phyloP scores from a whole-genome alignment of 2,888 invertebrate species.

The Branchipolynoe longqiensis region DNA sequence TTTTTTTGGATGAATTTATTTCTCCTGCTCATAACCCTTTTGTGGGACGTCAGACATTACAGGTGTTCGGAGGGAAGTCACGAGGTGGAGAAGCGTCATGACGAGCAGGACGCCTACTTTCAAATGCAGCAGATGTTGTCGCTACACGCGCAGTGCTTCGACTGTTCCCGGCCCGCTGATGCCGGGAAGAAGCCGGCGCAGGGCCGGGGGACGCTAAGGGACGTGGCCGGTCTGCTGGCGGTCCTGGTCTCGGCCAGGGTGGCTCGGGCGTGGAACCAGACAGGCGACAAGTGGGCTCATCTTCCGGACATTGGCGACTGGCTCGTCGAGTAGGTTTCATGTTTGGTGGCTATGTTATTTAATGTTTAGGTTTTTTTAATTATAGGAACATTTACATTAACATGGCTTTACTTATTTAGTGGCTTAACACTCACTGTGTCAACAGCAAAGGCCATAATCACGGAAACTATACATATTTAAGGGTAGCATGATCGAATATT shows the following conservation, averaged over 20 bases:
- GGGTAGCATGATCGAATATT: too few relatives aligned
- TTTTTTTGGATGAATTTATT: too few relatives aligned
- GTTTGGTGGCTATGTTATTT: too few relatives aligned
- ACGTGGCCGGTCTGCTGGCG: neutral
- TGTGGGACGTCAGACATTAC: too few relatives aligned
- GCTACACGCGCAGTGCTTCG: neutral
- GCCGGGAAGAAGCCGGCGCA: neutral
- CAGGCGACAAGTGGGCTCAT: slow-evolving; percentile 92
- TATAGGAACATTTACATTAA: neutral
- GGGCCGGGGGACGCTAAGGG: too few relatives aligned
- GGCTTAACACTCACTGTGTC: too few relatives aligned
- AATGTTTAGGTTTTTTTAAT: neutral
- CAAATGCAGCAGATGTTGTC: neutral
- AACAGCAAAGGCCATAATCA: too few relatives aligned
- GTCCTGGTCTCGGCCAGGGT: slow-evolving; percentile 83
- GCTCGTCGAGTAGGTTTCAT: slow-evolving; percentile 77
- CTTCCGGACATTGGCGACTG: slow-evolving; percentile 86
- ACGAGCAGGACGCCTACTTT: neutral
- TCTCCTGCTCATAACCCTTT: too few relatives aligned
- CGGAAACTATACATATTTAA: too few relatives aligned
- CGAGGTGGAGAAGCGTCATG: neutral
- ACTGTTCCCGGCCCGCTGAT: neutral
- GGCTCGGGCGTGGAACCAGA: slow-evolving; percentile 90
- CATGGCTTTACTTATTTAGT: too few relatives aligned
- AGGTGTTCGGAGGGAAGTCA: neutral